Conservation (phyloP, 2,113 vertebrate genomes). For the Cygnus buccinator region DNA sequence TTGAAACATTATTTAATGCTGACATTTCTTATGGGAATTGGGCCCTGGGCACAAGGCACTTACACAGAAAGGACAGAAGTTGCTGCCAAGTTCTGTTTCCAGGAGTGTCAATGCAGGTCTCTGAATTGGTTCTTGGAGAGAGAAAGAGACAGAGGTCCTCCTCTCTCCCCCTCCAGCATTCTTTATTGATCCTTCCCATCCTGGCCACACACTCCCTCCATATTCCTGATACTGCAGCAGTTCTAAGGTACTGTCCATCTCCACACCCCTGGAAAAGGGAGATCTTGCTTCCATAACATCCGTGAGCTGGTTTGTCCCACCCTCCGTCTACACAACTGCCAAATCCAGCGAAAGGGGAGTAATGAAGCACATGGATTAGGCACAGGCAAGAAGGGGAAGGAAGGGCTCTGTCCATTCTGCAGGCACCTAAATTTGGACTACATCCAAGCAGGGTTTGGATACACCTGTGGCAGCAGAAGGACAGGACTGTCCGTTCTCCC, state of each 20-base stretch:
- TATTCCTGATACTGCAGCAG: neutral
- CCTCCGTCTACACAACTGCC: neutral
- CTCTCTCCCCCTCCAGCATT: neutral
- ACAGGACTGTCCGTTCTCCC: neutral
- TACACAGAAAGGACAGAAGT: neutral
- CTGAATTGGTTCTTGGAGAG: neutral
- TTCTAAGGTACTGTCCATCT: neutral
- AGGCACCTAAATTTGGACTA: neutral
- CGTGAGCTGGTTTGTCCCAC: neutral
- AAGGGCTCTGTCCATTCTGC: neutral
- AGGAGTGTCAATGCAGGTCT: neutral
- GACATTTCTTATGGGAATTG: conserved; percentile 6
- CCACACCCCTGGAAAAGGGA: neutral
- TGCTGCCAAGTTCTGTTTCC: conserved; percentile 8
- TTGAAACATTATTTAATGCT: neutral
- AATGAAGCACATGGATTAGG: neutral
- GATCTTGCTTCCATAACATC: neutral
- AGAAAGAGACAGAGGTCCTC: neutral
- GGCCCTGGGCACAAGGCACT: neutral
- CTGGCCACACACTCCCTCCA: neutral
- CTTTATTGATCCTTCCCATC: neutral
- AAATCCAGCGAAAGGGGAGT: neutral
- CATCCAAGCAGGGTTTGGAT: neutral
- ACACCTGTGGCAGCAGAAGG: neutral
- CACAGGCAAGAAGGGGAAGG: neutral